Percentiles rank a stretch among this genome's conserved stretches.
phyloP scores from a whole-genome alignment of 2,888 invertebrate genomes.

The Ernsta delagoae region DNA sequence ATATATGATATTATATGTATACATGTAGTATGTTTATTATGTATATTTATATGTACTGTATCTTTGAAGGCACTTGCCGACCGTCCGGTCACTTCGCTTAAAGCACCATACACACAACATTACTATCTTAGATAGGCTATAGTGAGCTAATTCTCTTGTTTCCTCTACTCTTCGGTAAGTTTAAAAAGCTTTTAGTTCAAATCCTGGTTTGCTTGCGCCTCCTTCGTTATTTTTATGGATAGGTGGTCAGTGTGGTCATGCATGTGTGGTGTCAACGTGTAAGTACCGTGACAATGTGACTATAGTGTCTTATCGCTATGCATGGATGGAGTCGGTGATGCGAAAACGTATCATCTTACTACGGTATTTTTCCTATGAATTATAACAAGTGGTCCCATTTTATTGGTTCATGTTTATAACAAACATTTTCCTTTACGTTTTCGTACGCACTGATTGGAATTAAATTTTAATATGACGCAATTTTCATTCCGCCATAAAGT shows the following conservation, averaged over 20 bases:
- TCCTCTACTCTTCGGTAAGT: constrained; percentile 38
- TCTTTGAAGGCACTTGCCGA: constrained; percentile 43
- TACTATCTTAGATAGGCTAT: constrained; percentile 27
- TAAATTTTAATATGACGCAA: constrained; percentile 25
- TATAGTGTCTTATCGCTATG: constrained; percentile 1
- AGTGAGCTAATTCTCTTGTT: constrained; percentile 39
- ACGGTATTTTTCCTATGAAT: background rate
- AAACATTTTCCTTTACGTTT: background rate
- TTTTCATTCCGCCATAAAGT: too few species aligned
- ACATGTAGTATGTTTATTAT: constrained; percentile 44
- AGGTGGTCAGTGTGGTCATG: constrained; percentile 38
- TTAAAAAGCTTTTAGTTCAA: constrained; percentile 38
- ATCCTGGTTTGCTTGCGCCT: constrained; percentile 53
- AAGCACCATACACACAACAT: constrained; percentile 44
- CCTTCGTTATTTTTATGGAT: constrained; percentile 42
- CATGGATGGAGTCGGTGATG: constrained; percentile 15
- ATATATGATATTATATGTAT: constrained; percentile 46
- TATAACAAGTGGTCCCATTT: background rate
- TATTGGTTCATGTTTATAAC: background rate
- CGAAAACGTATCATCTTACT: constrained; percentile 12
- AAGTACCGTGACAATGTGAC: constrained; percentile 37
- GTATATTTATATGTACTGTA: constrained; percentile 41
- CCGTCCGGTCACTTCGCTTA: constrained; percentile 42
- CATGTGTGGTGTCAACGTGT: constrained; percentile 45
- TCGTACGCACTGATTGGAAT: constrained; percentile 6